A percentile compares a stretch with the other conserved stretches of the same genome.
Evolutionary conservation across 2,888 invertebrate genomes (phyloP).

Genomic region (Endomychus coccineus): DNA sequence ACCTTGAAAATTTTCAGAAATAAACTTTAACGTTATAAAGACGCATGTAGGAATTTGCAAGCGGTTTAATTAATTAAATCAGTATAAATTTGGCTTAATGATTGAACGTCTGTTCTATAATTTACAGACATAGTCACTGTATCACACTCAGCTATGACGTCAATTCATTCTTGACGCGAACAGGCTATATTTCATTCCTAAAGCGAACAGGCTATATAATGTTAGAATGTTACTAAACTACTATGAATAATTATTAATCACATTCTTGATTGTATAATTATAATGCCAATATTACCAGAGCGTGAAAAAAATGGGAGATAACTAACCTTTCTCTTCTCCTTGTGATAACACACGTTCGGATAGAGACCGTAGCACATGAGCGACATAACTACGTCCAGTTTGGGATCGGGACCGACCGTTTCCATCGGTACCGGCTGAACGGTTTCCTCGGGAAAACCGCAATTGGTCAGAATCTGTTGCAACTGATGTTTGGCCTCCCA

Average conservation of each 20-base stretch:
- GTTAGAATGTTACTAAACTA: background rate
- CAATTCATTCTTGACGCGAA: too few relatives aligned
- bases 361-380: conserved; percentile 88
- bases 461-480: conserved; percentile 51
- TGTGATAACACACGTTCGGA: conserved; percentile 93
- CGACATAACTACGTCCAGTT: conserved; percentile 75
- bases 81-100: too few relatives aligned
- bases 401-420: conserved; percentile 67
- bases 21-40: too few relatives aligned
- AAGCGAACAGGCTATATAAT: background rate
- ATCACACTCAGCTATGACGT: too few relatives aligned
- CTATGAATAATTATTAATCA: background rate
- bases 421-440: conserved; percentile 68
- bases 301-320: conserved; percentile 37
- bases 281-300: too few relatives aligned
- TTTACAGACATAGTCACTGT: too few relatives aligned
- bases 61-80: too few relatives aligned
- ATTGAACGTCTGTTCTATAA: too few relatives aligned
- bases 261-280: background rate
- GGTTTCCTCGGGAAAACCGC: conserved; percentile 88
- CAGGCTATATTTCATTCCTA: conserved; percentile 35
- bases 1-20: too few relatives aligned
- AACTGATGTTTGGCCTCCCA: conserved; percentile 77
- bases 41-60: too few relatives aligned
- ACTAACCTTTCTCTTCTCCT: conserved; percentile 92